Evolutionary conservation across 2,888 invertebrate genomes (phyloP).

Genomic region (Prostheceraeus crozeri): DNA sequence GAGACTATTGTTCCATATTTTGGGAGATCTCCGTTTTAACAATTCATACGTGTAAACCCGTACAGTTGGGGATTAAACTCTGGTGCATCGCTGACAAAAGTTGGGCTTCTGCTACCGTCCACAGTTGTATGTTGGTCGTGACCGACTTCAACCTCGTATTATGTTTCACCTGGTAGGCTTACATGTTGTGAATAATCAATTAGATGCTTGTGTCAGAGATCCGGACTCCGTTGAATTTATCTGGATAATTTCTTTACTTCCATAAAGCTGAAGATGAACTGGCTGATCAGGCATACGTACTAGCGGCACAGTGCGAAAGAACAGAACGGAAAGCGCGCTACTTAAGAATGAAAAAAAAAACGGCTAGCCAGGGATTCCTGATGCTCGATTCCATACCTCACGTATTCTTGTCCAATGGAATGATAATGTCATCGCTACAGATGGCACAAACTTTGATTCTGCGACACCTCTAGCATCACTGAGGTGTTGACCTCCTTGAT

Average conservation of each 20-base stretch:
- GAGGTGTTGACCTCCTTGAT: constrained; percentile 15
- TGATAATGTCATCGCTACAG: constrained; percentile 5
- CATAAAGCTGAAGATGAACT: constrained; percentile 12
- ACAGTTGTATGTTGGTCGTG: constrained; percentile 13
- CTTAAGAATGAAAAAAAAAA: not conserved
- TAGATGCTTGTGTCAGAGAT: constrained; percentile 11
- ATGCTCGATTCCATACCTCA: constrained; percentile 20
- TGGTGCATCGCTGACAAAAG: not conserved
- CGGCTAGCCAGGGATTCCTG: not conserved
- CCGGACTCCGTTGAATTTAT: constrained; percentile 19
- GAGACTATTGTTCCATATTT: too few relatives aligned
- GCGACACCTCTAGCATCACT: constrained; percentile 1
- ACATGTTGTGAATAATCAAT: constrained; percentile 12
- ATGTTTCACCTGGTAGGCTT: not conserved
- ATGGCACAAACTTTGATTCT: constrained; percentile 18
- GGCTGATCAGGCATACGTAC: constrained; percentile 9
- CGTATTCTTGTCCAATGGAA: constrained; percentile 5
- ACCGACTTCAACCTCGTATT: not conserved
- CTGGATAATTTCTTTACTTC: constrained; percentile 17
- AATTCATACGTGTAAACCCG: too few relatives aligned
- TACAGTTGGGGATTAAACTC: not conserved
- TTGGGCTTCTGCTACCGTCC: constrained; percentile 10
- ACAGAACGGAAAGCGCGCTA: not conserved
- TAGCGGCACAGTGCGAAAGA: constrained; percentile 6
- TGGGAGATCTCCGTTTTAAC: too few relatives aligned